Evolutionary conservation across 2,797 vertebrate genomes (phyloP), one percentile per base, ranked within the genome.

Genomic region (Sphenodon punctatus): DNA sequence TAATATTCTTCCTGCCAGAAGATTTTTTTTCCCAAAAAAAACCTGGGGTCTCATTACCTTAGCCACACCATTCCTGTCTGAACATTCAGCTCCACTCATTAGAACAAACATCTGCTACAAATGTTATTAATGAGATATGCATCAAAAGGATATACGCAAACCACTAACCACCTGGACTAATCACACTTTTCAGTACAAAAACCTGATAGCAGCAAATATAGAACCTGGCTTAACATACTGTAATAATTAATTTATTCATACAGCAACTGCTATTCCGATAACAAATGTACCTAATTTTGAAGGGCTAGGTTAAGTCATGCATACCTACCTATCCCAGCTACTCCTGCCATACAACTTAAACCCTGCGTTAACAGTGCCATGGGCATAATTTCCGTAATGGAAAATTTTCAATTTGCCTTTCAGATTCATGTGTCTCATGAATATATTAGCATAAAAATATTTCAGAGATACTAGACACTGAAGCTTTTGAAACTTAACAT

Each of bases 51-150:
- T 93, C 82, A 89, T 91, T 94, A 93, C 88, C 78, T 90, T 70
- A 89, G 69, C 61, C 72, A 63, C 81, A 76, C 76, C 76, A 78
- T 74, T 91, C 81, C 84, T 88, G 81, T 76, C 85, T 93, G 89
- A 95, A 94, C 86, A 88, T 88, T 92, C 82, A 80, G 89, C 83
- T 94, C 79, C 51, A 72, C 88, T 95, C 90, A 94, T 92, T 92
- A 94, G 89, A 93, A 90, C 73, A 94, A 94, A 93, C 91, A 95
- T 92, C 93, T 94, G 91, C 89, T 94, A 89, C 89, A 88, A 92
- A 84, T 72, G 80, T 84, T 60, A 93, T 92, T 94, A 95, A 95
- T 88, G 89, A 95, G 88, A 91, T 80, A 86, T 38, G 48, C 85
- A 91, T 64, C 88, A 91, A 89, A n/a, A 83, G 87, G 91, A 91